Conservation (phyloP, 2,797 vertebrate species). For the Tiaroga cobitis region DNA sequence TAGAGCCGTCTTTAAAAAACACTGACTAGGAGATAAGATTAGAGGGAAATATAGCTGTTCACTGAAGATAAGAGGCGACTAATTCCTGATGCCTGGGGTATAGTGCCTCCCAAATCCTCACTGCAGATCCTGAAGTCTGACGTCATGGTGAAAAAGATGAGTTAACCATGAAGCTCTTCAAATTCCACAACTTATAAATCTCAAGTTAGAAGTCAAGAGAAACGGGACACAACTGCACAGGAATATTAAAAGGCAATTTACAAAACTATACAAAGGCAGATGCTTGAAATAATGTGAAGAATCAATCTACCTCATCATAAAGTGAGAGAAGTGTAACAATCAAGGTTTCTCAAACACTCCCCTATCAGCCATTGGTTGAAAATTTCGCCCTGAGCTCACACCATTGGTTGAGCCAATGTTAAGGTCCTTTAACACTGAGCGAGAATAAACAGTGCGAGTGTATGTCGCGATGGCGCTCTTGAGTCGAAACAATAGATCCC, state of each 20-base stretch:
- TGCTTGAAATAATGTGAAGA: not conserved
- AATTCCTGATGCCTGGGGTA: slow-evolving; percentile 67
- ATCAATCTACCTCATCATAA: not conserved
- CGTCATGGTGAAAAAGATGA: slow-evolving; percentile 2
- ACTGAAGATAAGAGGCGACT: slow-evolving; percentile 70
- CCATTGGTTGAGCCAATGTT: not conserved
- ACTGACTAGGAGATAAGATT: slow-evolving; percentile 69
- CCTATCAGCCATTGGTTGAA: not conserved
- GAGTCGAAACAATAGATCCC: too few species aligned
- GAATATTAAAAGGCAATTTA: not conserved
- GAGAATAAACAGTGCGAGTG: too few species aligned
- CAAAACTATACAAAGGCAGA: not conserved
- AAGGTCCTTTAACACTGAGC: too few species aligned
- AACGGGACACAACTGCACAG: not conserved
- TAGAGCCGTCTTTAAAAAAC: slow-evolving; percentile 60
- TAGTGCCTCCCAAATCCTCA: slow-evolving; percentile 61
- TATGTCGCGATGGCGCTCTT: too few species aligned
- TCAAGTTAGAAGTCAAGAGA: not conserved
- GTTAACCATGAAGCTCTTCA: slow-evolving; percentile 9
- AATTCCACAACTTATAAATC: not conserved
- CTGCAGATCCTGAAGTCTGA: slow-evolving; percentile 30
- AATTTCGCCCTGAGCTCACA: not conserved
- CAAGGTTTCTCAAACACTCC: not conserved
- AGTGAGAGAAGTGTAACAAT: not conserved
- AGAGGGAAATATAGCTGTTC: slow-evolving; percentile 65